Evolutionary conservation across 1,140 invertebrate genomes (phyloP).

Genomic region (Proctacanthus coquilletti): DNA sequence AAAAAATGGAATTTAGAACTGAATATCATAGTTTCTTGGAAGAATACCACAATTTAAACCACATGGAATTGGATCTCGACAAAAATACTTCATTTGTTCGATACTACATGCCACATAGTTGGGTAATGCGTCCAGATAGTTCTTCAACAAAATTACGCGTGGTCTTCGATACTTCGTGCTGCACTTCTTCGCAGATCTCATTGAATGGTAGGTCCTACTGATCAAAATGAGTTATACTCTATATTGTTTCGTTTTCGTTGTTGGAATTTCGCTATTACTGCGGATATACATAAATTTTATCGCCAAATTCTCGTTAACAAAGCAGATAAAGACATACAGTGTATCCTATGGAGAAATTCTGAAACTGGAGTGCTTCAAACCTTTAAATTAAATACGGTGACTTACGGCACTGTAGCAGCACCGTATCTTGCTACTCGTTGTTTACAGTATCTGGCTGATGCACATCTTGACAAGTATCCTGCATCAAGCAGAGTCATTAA

Average conservation of each 20-base stretch:
- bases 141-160: constrained; percentile 16
- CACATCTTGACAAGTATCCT: constrained; percentile 4
- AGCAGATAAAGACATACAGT: constrained; percentile 22
- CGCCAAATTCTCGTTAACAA: constrained; percentile 24
- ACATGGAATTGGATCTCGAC: constrained; percentile 11
- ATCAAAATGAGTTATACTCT: constrained; percentile 27
- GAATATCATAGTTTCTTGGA: constrained; percentile 17
- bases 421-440: constrained; percentile 5
- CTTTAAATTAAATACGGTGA: constrained; percentile 8
- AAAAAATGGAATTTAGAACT: constrained; percentile 7
- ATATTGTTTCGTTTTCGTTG: constrained; percentile 27
- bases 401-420: constrained; percentile 5
- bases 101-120: constrained; percentile 19
- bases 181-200: constrained; percentile 11
- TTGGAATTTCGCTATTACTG: constrained; percentile 17
- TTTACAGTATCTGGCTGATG: constrained; percentile 1
- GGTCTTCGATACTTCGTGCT: constrained; percentile 14
- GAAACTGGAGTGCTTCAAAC: constrained; percentile 11
- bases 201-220: constrained; percentile 23
- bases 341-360: constrained; percentile 28
- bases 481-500: no score
- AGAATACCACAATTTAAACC: constrained; percentile 13
- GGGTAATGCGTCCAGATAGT: constrained; percentile 12
- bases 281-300: constrained; percentile 31
- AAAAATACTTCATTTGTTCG: background rate